Evolutionary conservation across 2,113 vertebrate species (phyloP), one percentile per base, ranked within the genome.

Genomic region (Chaenocephalus aceratus): DNA sequence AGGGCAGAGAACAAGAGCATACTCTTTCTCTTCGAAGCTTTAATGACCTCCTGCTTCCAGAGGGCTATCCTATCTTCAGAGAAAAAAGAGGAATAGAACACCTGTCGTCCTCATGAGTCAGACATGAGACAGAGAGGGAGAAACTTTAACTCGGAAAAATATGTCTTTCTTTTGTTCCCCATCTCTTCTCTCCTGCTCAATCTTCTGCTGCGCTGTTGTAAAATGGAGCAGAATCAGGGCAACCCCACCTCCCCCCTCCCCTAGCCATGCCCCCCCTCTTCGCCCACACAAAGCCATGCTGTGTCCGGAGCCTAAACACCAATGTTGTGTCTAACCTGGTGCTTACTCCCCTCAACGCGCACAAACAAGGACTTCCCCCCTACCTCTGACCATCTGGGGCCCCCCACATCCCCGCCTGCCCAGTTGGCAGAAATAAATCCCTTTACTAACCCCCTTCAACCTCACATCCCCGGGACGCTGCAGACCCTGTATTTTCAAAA

Each of bases 291-390:
- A 72, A 86, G 77, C 73, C 86, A 41, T 49, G 75, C 83, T 84
- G 87, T 53, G 77, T 79, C 69, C 84, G 56, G 53, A 79, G 72
- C 77, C 68, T 77, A 88, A 86, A 83, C 86, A 68, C 72, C 78
- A 76, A 30, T 94, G 93, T 94, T 94, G 89, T 93, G 93, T 92
- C 92, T 93, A 92, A 93, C 87, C 67, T 89, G 87, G 80, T 77
- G 68, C 90, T 91, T 90, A 93, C 84, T 79, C 75, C 90, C 85
- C 81, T 91, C 88, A 69, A 69, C 15, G 79, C 63, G 63, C 91
- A 93, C 89, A 93, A 93, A 94, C 89, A 93, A 86, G 88, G 89
- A 91, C 82, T 85, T 87, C 69, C 84, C 86, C 90, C 90, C 83
- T 69, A 80, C 86, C 85, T 77, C 82, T 41, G 87, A 89, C 93